Conservation (phyloP, 2,113 vertebrate species). For the Abramis brama region DNA sequence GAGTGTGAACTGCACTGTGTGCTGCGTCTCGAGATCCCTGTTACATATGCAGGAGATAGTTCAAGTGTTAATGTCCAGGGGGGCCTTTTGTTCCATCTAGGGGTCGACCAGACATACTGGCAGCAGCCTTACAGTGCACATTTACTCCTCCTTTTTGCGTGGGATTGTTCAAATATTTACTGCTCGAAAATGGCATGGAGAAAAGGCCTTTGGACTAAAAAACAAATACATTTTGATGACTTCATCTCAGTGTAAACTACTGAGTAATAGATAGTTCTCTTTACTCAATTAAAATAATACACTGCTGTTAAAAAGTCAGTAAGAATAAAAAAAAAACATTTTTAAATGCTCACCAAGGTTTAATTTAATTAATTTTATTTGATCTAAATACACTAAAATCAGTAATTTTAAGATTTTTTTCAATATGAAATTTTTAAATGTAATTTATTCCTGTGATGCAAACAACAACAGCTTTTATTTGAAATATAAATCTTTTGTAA, state of each 20-base stretch:
- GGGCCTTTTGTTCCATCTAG: too few species aligned
- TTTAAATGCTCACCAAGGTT: neutral
- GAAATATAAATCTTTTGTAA: neutral
- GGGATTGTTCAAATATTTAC: slow-evolving; percentile 18
- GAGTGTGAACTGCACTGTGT: too few species aligned
- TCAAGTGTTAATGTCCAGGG: too few species aligned
- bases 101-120: too few species aligned
- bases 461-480: neutral
- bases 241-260: neutral
- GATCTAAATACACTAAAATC: neutral
- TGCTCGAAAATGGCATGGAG: neutral
- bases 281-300: neutral
- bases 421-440: neutral
- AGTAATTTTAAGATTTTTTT: neutral
- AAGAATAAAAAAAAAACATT: neutral
- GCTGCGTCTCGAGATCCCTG: too few species aligned
- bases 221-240: neutral
- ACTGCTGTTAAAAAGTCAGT: neutral
- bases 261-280: neutral
- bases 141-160: neutral
- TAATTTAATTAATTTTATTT: neutral
- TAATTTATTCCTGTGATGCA: too few species aligned
- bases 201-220: neutral
- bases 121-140: too few species aligned
- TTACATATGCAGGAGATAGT: too few species aligned